Evolutionary conservation across 2,797 vertebrate genomes (phyloP).

Genomic region (Podarcis siculus): DNA sequence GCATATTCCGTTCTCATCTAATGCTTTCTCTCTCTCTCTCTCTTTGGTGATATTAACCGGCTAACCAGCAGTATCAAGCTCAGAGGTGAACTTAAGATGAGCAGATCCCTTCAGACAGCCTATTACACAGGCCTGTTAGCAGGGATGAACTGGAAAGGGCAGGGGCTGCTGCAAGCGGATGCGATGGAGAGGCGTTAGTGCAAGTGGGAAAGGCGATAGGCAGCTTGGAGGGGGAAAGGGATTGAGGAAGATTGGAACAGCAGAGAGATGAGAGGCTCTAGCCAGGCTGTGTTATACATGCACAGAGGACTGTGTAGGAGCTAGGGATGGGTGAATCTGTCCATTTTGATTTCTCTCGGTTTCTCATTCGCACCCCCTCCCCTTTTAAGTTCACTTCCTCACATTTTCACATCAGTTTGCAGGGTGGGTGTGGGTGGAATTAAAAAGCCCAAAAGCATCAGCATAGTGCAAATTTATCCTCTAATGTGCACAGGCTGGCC

Average conservation of each 20-base stretch:
- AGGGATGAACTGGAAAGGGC: not conserved
- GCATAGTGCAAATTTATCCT: too few relatives aligned
- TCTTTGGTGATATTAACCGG: not conserved
- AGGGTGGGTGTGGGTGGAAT: too few relatives aligned
- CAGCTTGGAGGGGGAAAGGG: too few relatives aligned
- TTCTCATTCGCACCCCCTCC: too few relatives aligned
- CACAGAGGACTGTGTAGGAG: not conserved
- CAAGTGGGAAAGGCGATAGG: too few relatives aligned
- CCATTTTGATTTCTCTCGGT: too few relatives aligned
- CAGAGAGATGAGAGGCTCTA: not conserved
- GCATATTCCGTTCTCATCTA: constrained; percentile 51
- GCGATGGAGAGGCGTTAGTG: not conserved
- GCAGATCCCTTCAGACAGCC: not conserved
- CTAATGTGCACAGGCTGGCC: too few relatives aligned
- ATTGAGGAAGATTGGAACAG: not conserved
- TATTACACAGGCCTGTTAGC: not conserved
- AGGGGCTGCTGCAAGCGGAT: not conserved
- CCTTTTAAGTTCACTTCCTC: too few relatives aligned
- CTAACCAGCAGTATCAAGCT: rapidly evolving
- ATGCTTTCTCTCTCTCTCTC: not conserved
- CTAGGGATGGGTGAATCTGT: too few relatives aligned
- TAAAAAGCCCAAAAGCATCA: too few relatives aligned
- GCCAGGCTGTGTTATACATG: not conserved
- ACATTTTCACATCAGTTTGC: too few relatives aligned
- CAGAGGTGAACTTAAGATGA: not conserved